phyloP scores from a whole-genome alignment of 2,797 vertebrate genomes.

The Smutsia gigantea region DNA sequence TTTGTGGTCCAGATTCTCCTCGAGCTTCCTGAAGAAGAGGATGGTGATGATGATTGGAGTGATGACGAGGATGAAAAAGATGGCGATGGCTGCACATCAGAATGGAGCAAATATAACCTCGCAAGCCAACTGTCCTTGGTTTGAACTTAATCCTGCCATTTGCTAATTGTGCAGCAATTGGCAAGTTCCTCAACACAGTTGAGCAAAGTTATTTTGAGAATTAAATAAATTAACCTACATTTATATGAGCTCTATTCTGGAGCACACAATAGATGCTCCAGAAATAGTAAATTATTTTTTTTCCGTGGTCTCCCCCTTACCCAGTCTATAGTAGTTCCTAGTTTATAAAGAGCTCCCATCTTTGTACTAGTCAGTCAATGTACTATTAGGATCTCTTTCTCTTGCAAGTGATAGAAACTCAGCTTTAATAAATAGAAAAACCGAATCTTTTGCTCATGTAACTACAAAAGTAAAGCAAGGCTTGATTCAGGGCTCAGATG shows the following conservation, averaged over 20 bases:
- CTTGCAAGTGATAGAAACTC: background rate
- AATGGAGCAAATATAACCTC: background rate
- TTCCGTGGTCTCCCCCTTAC: background rate
- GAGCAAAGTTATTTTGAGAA: slow-evolving; percentile 61
- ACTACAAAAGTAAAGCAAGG: slow-evolving; percentile 2
- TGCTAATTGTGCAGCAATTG: slow-evolving; percentile 22
- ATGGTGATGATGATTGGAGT: background rate
- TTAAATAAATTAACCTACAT: slow-evolving; percentile 67
- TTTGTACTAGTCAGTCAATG: background rate
- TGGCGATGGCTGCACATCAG: no score
- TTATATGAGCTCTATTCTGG: slow-evolving; percentile 26
- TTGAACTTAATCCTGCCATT: slow-evolving; percentile 46
- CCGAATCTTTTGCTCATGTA: background rate
- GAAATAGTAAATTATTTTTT: slow-evolving; percentile 26
- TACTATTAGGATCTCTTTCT: background rate
- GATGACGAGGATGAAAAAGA: background rate
- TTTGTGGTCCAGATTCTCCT: background rate
- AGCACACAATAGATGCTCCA: background rate
- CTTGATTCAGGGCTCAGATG: background rate
- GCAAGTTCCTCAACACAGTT: slow-evolving; percentile 41
- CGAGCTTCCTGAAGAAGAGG: background rate
- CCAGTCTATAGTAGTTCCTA: background rate
- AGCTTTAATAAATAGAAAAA: background rate
- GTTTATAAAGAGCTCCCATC: background rate
- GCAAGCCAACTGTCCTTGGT: background rate